These are phyloP conservation scores for Sebastes iracundus DNA, from an alignment of 2,797 vertebrate species.

Conservation along the genomic window DNA sequence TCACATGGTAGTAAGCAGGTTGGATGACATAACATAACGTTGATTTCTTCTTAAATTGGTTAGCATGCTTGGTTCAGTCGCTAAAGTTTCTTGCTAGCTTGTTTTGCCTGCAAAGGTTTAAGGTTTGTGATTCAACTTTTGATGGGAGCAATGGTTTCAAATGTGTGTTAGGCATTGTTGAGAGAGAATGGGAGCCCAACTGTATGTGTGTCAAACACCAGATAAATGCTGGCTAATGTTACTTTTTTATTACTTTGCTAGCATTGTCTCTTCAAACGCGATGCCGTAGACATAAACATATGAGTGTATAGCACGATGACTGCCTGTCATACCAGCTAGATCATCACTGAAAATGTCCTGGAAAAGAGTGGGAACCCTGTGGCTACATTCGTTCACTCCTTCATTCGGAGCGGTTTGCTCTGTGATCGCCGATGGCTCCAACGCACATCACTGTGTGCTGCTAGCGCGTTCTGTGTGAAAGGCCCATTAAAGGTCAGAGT, in stretches of 20 bases:
- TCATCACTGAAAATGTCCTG: neutral
- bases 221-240: neutral
- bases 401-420: too few relatives aligned
- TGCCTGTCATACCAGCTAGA: neutral
- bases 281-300: neutral
- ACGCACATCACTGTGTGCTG: too few relatives aligned
- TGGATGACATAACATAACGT: neutral
- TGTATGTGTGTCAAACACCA: neutral
- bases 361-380: too few relatives aligned
- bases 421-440: too few relatives aligned
- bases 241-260: too few relatives aligned
- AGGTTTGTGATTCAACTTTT: neutral
- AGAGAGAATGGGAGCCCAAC: neutral
- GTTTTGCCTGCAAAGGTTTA: too few relatives aligned
- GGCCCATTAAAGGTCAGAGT: neutral
- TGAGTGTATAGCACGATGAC: neutral
- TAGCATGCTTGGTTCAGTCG: too few relatives aligned
- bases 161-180: neutral
- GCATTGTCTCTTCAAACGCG: too few relatives aligned
- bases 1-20: neutral
- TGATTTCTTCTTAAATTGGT: too few relatives aligned
- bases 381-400: neutral
- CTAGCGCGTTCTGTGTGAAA: neutral
- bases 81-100: too few relatives aligned
- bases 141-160: too few relatives aligned